These are phyloP conservation scores for Nycteola revayana DNA, from an alignment of 2,888 invertebrate species.

Conservation along the genomic window DNA sequence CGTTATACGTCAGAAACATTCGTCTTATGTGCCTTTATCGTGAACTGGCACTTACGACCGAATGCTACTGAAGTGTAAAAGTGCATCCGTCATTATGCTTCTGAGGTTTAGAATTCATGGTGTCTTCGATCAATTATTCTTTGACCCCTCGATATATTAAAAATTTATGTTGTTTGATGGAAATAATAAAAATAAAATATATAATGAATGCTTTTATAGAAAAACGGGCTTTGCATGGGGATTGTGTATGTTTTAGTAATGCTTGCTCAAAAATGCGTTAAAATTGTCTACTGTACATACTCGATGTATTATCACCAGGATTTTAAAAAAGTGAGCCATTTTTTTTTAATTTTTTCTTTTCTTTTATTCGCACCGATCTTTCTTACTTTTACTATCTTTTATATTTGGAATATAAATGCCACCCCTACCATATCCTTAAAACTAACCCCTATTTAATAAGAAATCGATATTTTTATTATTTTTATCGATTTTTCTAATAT, in stretches of 20 bases:
- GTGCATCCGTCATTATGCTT: no score
- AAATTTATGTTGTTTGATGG: no score
- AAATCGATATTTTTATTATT: slow-evolving; percentile 23
- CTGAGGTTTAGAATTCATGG: no score
- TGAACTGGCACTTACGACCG: no score
- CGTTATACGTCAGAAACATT: no score
- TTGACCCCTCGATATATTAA: no score
- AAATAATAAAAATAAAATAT: slow-evolving; percentile 1
- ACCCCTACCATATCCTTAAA: slow-evolving; percentile 36
- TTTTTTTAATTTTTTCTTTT: no score
- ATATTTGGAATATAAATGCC: slow-evolving; percentile 29
- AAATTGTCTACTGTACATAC: slow-evolving; percentile 68
- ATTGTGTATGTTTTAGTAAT: slow-evolving; percentile 25
- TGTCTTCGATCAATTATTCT: no score
- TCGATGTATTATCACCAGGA: slow-evolving; percentile 70
- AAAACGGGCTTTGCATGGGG: slow-evolving; percentile 44
- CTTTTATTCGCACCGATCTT: slow-evolving; percentile 37
- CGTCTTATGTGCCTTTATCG: no score
- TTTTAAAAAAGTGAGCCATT: slow-evolving; percentile 31
- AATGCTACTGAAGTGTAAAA: no score
- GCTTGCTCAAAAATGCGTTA: slow-evolving; percentile 34
- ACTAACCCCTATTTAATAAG: slow-evolving; percentile 21
- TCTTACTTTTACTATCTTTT: no score
- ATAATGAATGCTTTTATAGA: slow-evolving; percentile 6
- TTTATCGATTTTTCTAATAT: slow-evolving; percentile 18